These are phyloP conservation scores for Archivesica marissinica DNA, from an alignment of 1,140 invertebrate genomes.

Conservation along the genomic window DNA sequence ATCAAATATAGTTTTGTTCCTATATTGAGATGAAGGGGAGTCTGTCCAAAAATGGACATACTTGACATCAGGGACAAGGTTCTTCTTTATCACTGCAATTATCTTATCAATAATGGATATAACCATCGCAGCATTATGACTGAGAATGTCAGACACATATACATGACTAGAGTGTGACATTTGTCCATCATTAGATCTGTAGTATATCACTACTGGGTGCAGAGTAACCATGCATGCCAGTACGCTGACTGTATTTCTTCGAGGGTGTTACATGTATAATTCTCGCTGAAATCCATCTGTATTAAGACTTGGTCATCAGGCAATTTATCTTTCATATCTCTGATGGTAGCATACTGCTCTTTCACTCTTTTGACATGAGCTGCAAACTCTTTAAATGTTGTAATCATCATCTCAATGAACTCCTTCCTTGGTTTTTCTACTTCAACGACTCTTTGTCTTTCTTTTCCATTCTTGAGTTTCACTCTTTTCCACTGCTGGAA, in stretches of 20 bases:
- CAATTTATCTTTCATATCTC: constrained; percentile 55
- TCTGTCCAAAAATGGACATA: constrained; percentile 63
- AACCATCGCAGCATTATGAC: constrained; percentile 18
- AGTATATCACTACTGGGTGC: constrained; percentile 18
- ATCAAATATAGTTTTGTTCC: constrained; percentile 40
- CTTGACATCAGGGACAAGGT: background rate
- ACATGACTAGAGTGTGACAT: constrained; percentile 41
- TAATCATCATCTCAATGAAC: constrained; percentile 9
- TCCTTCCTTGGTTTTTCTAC: background rate
- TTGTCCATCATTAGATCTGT: background rate
- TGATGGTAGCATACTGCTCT: constrained; percentile 24
- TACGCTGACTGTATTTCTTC: constrained; percentile 46
- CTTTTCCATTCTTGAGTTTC: constrained; percentile 45
- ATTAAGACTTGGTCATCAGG: background rate
- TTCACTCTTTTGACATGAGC: constrained; percentile 34
- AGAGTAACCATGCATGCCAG: constrained; percentile 23
- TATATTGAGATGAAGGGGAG: constrained; percentile 50
- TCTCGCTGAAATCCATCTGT: constrained; percentile 48
- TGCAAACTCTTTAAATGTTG: constrained; percentile 5
- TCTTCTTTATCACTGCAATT: background rate
- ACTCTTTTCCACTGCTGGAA: constrained; percentile 50
- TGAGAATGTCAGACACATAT: background rate
- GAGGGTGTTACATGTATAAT: constrained; percentile 18
- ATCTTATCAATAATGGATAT: background rate
- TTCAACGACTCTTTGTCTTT: constrained; percentile 7